Evolutionary conservation across 1,140 invertebrate species (phyloP), one percentile per base, ranked within the genome.

Genomic region (Ectropis grisescens): DNA sequence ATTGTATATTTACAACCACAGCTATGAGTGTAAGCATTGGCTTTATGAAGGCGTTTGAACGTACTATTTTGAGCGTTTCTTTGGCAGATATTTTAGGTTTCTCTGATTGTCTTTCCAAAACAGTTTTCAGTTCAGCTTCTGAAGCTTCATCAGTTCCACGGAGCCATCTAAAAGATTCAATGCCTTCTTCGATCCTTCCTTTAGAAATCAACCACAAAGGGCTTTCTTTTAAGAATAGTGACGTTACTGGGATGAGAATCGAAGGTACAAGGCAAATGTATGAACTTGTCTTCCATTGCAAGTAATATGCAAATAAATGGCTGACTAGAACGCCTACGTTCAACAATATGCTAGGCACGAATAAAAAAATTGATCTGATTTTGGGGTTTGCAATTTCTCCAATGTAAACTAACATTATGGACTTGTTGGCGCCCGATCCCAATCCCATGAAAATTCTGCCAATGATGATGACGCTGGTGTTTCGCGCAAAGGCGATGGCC

Each of bases 261-360:
- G 54, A 40, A 30, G 37, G 26, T 11, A 30, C 26, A n/a, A n/a
- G n/a, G 28, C 38, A 66, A 24, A 64, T 42, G 9, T 37, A 45
- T 11, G 46, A 47, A 27, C 47, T 41, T 0, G 31, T 47, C 30
- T 70, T 66, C 85, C 86, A 87, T 1, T 38, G 11, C 9, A 26
- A 22, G 9, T 35, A 38, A 14, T 36, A 30, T 15, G 36, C 42
- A 5, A 45, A 6, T 13, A 19, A 2, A 13, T 45, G 42, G 11
- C 26, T 35, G 4, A 45, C 9, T 9, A 39, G 6, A 5, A 13
- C 26, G 23, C 42, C 42, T 14, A 38, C 11, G 12, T 44, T 16
- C 19, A 43, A 19, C 3, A 19, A 19, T 4, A 22, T 6, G 31
- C 26, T 9, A 29, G 11, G n/a, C 30, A 29, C 5, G 30, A 27